Percentiles rank a stretch among this genome's conserved stretches.
These are phyloP conservation scores for Exephanes ischioxanthus DNA, from an alignment of 2,888 invertebrate species.

Conservation along the genomic window DNA sequence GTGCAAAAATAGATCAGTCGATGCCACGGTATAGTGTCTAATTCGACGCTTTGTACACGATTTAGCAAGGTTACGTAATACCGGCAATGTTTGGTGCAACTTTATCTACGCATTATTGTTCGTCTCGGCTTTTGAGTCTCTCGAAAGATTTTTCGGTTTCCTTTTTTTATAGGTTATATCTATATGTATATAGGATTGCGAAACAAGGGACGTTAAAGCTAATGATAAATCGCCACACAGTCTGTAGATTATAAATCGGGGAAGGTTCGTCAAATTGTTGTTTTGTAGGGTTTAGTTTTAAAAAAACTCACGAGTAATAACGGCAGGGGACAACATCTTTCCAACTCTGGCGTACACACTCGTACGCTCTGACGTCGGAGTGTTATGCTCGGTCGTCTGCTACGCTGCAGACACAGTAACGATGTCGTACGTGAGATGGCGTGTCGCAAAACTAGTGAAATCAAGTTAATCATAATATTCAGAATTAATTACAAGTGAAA, in stretches of 20 bases:
- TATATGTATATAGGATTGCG: background rate
- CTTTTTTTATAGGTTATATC: conserved; percentile 48
- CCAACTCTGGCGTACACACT: conserved; percentile 67
- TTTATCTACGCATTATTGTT: conserved; percentile 2
- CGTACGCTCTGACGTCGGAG: conserved; percentile 64
- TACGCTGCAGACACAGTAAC: background rate
- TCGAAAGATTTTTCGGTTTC: background rate
- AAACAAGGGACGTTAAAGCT: background rate
- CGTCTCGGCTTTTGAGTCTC: conserved; percentile 6
- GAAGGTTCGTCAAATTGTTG: background rate
- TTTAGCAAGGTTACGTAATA: conserved; percentile 50
- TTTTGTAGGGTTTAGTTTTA: background rate
- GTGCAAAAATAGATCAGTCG: conserved; percentile 50
- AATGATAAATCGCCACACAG: background rate
- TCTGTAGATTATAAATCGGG: background rate
- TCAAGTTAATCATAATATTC: background rate
- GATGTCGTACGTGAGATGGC: background rate
- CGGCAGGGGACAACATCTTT: conserved; percentile 80
- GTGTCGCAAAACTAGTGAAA: background rate
- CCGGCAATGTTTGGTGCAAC: conserved; percentile 12
- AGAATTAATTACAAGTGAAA: background rate
- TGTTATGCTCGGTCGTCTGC: conserved; percentile 19
- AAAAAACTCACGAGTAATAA: conserved; percentile 79
- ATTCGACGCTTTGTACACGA: conserved; percentile 27
- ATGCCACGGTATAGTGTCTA: background rate